Base-by-base conservation (phyloP, 2,888 invertebrate genomes). In the Drosophila nigricruria region DNA sequence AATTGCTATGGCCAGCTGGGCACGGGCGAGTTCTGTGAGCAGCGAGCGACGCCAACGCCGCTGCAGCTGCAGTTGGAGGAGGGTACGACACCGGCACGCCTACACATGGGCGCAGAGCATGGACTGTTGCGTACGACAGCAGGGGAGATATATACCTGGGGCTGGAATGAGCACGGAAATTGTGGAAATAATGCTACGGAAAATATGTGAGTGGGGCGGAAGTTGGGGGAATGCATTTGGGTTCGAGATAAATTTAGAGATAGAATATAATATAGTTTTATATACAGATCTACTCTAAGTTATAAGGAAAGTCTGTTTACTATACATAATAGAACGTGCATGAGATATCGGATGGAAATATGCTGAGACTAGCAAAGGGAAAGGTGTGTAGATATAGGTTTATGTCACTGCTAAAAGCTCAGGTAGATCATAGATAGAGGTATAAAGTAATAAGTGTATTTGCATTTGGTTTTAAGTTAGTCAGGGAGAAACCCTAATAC, bases 111-210 rank as follows among this genome's bases (percentile, higher is more conserved):
- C 2, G 96, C 97, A 0, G 97, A 97, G 87, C 97, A 97, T 89
- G 96, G 95, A 49, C 91, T 97, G 76, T 95, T 96, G 71, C 92
- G 96, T 73, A 94, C 94, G 81, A 94, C 94, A 8, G 94, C 95
- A 65, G 95, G 95, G 36, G 94, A 94, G 54, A 91, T 97, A 8
- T 95, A 95, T 89, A 95, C 96, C 23, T 97, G 97, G 97, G 97
- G 97, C 1, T 97, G 97, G 97, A 97, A 97, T 92, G 97, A 97
- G 89, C 97, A 97, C 93, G 96, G 96, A 42, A 97, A 96, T 91
- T 97, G 97, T 86, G 97, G 97, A 60, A 95, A 95, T 79, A 95
- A 95, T 60, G 76, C 84, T 0, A 90, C 89, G 0, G 91, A 92
- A 27, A 93, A 93, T 83, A 40, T 93, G 93, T 93, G 85, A 90